These are phyloP conservation scores for Odontesthes bonariensis DNA, from an alignment of 2,113 vertebrate genomes.

Conservation along the genomic window DNA sequence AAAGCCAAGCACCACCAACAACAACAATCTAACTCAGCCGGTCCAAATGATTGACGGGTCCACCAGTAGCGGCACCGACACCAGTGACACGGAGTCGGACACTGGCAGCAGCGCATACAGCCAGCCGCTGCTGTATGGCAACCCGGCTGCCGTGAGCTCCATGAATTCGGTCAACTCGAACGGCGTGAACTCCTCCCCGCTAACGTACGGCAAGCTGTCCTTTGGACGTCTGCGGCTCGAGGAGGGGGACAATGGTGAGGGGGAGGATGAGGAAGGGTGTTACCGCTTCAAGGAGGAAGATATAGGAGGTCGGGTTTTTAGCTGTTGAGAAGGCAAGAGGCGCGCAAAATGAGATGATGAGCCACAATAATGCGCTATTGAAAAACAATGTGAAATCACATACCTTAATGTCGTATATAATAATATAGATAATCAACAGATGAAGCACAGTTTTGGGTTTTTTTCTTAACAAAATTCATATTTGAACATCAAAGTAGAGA, in stretches of 20 bases:
- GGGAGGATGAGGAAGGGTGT: conserved; percentile 71
- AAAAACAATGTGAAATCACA: background rate
- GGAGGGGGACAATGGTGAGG: conserved; percentile 81
- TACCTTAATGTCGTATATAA: background rate
- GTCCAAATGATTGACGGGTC: conserved; percentile 89
- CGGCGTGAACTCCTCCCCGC: conserved; percentile 41
- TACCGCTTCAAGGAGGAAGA: conserved; percentile 85
- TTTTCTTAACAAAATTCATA: background rate
- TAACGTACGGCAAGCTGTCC: conserved; percentile 78
- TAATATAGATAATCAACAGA: background rate
- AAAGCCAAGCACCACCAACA: conserved; percentile 21
- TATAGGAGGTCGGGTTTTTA: conserved; percentile 78
- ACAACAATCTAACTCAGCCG: conserved; percentile 77
- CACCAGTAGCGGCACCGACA: conserved; percentile 90
- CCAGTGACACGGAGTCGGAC: conserved; percentile 90
- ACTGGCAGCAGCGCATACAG: conserved; percentile 78
- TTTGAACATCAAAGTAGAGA: conserved; percentile 3
- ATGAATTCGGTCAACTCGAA: conserved; percentile 64
- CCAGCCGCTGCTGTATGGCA: conserved; percentile 85
- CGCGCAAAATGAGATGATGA: background rate
- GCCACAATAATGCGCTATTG: background rate
- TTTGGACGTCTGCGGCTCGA: conserved; percentile 83
- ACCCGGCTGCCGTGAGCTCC: conserved; percentile 82
- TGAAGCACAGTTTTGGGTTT: background rate
- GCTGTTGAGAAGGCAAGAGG: conserved; percentile 66